Base-by-base conservation (phyloP, 2,797 vertebrate genomes). In the Labroides dimidiatus region DNA sequence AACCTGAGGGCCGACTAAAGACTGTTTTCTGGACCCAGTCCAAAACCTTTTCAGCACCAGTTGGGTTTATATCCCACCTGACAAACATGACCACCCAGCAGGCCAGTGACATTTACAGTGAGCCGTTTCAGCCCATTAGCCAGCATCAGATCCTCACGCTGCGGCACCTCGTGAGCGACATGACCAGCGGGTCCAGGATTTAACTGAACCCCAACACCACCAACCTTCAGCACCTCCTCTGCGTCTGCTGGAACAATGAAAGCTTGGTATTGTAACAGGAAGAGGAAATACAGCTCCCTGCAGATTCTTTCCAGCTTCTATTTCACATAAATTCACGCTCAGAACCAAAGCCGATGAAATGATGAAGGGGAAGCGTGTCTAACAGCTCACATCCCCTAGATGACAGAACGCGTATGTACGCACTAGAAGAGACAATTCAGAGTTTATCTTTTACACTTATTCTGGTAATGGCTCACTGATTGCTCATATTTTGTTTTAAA, bases 71-170 rank as follows among this genome's bases (percentile, higher is more conserved):
- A 64, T 60, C 52, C 62, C 80, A 73, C 75, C 80, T 84, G 88
- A 90, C 77, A 76, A 89, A 85, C 74, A 82, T 57, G 89, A 86
- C 89, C 87, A 91, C 91, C 88, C 85, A 87, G 85, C 62, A 54
- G 73, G 79, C 64, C 63, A 4, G 49, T 23, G 62, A 74, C 84
- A 64, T 77, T 84, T 80, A 85, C 84, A 90, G 79, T 73, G 66
- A 87, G 82, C 73, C 50, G 83, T 73, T 90, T 86, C 84, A 88
- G 83, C 65, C 80, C 81, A 84, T 87, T 89, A 86, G 77, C 72
- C 57, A 2, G 77, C 79, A 78, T 83, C 75, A 85, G 79, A 71
- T 72, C 75, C 64, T 68, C 73, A 59, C 20, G 71, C 84, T 44
- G 67, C 47, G 39, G 77, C 61, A 83, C 84, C 87, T 86, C 69